phyloP scores from a whole-genome alignment of 2,888 invertebrate genomes.

The Steinernema carpocapsae region DNA sequence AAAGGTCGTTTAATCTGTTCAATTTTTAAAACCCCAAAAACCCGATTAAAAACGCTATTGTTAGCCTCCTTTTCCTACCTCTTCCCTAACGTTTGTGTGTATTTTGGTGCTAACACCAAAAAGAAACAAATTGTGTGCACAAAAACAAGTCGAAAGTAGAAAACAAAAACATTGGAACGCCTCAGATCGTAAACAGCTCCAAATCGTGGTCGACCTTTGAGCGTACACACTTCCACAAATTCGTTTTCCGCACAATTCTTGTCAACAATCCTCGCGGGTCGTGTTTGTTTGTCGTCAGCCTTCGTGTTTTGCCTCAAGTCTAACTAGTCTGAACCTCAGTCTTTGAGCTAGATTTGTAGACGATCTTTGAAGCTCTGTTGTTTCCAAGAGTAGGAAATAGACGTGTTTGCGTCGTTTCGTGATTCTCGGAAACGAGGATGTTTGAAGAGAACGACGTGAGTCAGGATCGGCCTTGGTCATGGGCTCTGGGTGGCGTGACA shows the following conservation, averaged over 20 bases:
- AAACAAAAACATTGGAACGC: slow-evolving; percentile 7
- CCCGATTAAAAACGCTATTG: too few relatives aligned
- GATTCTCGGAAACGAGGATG: background rate
- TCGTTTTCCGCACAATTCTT: too few relatives aligned
- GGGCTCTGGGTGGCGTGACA: background rate
- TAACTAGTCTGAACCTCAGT: too few relatives aligned
- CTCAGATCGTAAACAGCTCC: slow-evolving; percentile 6
- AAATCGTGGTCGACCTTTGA: background rate
- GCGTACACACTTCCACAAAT: background rate
- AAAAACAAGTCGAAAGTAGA: background rate
- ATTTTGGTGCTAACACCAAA: background rate
- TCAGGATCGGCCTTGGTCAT: background rate
- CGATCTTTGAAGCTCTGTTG: background rate
- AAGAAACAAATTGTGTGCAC: too few relatives aligned
- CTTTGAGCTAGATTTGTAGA: background rate
- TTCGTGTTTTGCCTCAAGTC: too few relatives aligned
- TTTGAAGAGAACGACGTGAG: background rate
- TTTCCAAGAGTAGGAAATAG: background rate
- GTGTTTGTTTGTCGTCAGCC: background rate
- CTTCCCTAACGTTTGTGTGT: background rate
- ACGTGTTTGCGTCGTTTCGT: background rate
- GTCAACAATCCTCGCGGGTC: background rate
- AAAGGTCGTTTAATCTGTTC: too few relatives aligned
- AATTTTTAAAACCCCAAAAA: too few relatives aligned
- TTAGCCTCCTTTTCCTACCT: too few relatives aligned